Evolutionary conservation across 2,888 invertebrate species (phyloP).

Genomic region (Scaptomyza tumidula): DNA sequence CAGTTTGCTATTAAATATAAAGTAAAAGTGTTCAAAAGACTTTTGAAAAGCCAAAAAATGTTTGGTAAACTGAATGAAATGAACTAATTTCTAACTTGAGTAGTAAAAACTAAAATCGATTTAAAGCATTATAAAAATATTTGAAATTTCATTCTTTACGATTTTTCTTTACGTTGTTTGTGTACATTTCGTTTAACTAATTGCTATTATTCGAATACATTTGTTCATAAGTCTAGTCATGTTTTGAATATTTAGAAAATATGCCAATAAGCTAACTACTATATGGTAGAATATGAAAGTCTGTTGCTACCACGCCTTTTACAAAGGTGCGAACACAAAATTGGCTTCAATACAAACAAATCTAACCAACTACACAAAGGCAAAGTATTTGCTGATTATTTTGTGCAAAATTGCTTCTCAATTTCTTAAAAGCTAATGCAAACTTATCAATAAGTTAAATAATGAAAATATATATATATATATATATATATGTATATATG

Average conservation of each 20-base stretch:
- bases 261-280: slow-evolving; percentile 39
- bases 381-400: slow-evolving; percentile 20
- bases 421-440: slow-evolving; percentile 22
- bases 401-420: slow-evolving; percentile 13
- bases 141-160: slow-evolving; percentile 10
- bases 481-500: not conserved
- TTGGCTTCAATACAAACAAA: slow-evolving; percentile 39
- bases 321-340: slow-evolving; percentile 62
- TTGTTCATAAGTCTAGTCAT: slow-evolving; percentile 20
- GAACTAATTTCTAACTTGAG: not conserved
- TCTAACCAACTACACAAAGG: slow-evolving; percentile 17
- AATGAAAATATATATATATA: not conserved
- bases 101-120: slow-evolving; percentile 2
- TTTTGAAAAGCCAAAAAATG: slow-evolving; percentile 22
- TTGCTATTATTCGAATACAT: slow-evolving; percentile 31
- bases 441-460: slow-evolving; percentile 24
- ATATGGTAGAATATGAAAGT: slow-evolving; percentile 22
- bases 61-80: slow-evolving; percentile 17
- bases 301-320: slow-evolving; percentile 49
- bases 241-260: slow-evolving; percentile 29
- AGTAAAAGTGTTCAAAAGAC: slow-evolving; percentile 16
- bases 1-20: slow-evolving; percentile 43
- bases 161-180: slow-evolving; percentile 10
- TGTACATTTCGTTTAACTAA: slow-evolving; percentile 42
- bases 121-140: no score